These are phyloP conservation scores for Phrixothrix hirtus DNA, from an alignment of 2,888 invertebrate species.

Conservation along the genomic window DNA sequence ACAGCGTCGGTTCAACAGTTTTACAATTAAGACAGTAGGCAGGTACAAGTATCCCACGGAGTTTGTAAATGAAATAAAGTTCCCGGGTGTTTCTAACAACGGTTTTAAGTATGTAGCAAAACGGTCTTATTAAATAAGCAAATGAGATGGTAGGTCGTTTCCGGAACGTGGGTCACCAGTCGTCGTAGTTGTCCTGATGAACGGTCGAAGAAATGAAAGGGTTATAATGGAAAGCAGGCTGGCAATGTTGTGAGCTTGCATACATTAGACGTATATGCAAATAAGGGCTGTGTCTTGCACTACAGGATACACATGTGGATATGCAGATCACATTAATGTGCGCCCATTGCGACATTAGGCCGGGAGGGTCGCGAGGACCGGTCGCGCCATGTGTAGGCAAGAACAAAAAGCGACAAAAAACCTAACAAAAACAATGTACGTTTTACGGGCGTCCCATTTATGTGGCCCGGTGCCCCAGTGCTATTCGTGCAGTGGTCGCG, in stretches of 20 bases:
- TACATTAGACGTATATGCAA: constrained; percentile 51
- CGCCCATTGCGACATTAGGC: constrained; percentile 39
- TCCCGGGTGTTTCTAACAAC: constrained; percentile 16
- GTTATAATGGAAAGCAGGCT: constrained; percentile 38
- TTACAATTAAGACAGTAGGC: constrained; percentile 24
- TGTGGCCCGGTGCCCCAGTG: constrained; percentile 29
- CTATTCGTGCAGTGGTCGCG: constrained; percentile 33
- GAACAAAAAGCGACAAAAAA: constrained; percentile 47
- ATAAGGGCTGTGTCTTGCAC: constrained; percentile 46
- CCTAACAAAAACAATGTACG: constrained; percentile 45
- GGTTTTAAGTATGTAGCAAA: constrained; percentile 41
- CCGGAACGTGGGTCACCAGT: constrained; percentile 41
- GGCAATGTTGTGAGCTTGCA: constrained; percentile 46
- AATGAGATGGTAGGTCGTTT: constrained; percentile 46
- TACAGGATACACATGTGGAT: constrained; percentile 42
- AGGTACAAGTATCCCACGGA: constrained; percentile 25
- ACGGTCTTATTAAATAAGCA: constrained; percentile 49
- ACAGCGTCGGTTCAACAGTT: constrained; percentile 10
- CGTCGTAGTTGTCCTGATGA: constrained; percentile 39
- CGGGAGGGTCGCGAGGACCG: constrained; percentile 27
- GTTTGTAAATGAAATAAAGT: constrained; percentile 15
- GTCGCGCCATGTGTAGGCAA: constrained; percentile 35
- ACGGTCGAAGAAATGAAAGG: constrained; percentile 39
- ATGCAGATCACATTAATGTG: constrained; percentile 41
- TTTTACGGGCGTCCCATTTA: constrained; percentile 25